These are phyloP conservation scores for Embiotoca jacksoni DNA, from an alignment of 2,113 vertebrate genomes.

Conservation along the genomic window DNA sequence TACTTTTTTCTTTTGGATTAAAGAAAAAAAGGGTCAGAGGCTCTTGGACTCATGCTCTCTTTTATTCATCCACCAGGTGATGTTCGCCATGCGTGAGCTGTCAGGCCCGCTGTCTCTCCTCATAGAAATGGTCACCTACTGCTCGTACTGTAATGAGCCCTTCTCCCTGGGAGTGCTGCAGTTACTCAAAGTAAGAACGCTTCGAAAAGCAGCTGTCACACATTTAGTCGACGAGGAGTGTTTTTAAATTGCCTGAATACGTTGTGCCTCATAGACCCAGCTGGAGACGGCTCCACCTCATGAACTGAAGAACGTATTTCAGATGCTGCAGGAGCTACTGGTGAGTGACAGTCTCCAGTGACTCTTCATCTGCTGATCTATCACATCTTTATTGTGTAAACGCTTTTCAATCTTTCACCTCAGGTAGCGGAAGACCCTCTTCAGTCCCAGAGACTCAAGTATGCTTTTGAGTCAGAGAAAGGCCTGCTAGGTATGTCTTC, in stretches of 20 bases:
- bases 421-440: slow-evolving; percentile 96
- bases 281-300: slow-evolving; percentile 96
- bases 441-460: slow-evolving; percentile 94
- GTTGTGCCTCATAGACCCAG: slow-evolving; percentile 85
- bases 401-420: not conserved
- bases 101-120: slow-evolving; percentile 90
- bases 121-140: slow-evolving; percentile 95
- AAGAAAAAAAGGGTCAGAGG: not conserved
- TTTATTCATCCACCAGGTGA: slow-evolving; percentile 85
- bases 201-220: too few species aligned
- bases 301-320: slow-evolving; percentile 97
- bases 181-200: slow-evolving; percentile 90
- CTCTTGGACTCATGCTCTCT: not conserved
- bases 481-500: slow-evolving; percentile 91
- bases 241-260: not conserved
- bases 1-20: not conserved
- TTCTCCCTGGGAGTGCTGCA: slow-evolving; percentile 95
- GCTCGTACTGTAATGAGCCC: slow-evolving; percentile 95
- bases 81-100: slow-evolving; percentile 96
- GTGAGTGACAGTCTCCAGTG: slow-evolving; percentile 80
- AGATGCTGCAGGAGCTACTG: slow-evolving; percentile 95
- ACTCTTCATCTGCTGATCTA: not conserved
- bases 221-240: not conserved
- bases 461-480: slow-evolving; percentile 98
- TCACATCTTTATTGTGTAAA: not conserved